phyloP scores from a whole-genome alignment of 2,797 vertebrate genomes.

The Myiothlypis coronata region DNA sequence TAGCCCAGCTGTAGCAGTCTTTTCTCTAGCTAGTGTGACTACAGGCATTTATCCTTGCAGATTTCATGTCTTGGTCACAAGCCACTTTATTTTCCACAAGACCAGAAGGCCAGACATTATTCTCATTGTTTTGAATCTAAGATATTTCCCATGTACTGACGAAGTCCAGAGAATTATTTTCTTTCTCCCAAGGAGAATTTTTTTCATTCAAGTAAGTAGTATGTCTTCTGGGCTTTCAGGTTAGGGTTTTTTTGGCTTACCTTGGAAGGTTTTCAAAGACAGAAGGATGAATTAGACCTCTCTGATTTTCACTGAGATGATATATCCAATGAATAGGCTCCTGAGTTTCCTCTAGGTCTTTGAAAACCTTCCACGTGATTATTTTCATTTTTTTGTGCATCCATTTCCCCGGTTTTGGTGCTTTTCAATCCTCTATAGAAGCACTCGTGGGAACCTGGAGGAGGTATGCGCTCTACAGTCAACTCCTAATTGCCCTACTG shows the following conservation, averaged over 20 bases:
- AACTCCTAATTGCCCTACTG: constrained; percentile 29
- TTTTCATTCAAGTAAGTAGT: not conserved
- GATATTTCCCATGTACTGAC: not conserved
- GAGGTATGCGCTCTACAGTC: not conserved
- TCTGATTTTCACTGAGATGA: not conserved
- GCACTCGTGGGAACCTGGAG: not conserved
- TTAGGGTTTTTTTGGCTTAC: not conserved
- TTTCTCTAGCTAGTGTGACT: not conserved
- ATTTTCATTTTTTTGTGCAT: not conserved
- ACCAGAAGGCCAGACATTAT: not conserved
- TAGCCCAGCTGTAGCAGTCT: not conserved
- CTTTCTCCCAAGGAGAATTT: not conserved
- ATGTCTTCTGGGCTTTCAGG: not conserved
- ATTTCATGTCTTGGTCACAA: not conserved
- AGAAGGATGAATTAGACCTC: not conserved
- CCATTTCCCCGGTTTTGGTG: not conserved
- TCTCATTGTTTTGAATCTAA: not conserved
- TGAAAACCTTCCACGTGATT: not conserved
- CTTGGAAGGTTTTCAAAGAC: not conserved
- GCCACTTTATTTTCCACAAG: not conserved
- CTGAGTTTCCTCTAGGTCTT: not conserved
- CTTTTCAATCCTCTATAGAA: constrained; percentile 2
- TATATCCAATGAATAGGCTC: not conserved
- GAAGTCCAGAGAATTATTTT: not conserved
- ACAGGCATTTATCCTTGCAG: not conserved